Conservation (phyloP, 1,140 invertebrate genomes). For the Paraescarpia echinospica region DNA sequence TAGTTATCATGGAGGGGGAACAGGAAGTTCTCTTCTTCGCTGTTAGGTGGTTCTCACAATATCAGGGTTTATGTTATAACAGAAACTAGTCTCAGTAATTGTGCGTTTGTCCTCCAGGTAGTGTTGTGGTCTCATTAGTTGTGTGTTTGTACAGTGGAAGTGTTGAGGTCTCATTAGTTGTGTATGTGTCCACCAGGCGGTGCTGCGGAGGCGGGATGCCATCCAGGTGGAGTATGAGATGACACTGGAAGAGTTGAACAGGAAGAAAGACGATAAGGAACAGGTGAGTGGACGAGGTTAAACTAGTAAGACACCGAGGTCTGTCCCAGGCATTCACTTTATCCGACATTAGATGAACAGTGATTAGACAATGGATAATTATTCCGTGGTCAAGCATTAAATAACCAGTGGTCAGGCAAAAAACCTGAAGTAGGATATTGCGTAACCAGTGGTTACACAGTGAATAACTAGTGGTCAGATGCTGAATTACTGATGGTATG, state of each 20-base stretch:
- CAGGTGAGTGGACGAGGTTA: constrained; percentile 59
- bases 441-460: too few species aligned
- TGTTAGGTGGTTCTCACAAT: too few species aligned
- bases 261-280: constrained; percentile 68
- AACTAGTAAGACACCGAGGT: not conserved
- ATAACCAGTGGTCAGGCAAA: not conserved
- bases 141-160: too few species aligned
- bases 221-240: constrained; percentile 63
- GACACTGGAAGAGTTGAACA: constrained; percentile 68
- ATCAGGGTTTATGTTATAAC: too few species aligned
- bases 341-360: not conserved
- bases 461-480: not conserved
- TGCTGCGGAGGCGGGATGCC: constrained; percentile 55
- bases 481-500: too few species aligned
- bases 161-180: too few species aligned
- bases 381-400: too few species aligned
- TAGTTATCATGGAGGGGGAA: too few species aligned
- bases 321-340: not conserved
- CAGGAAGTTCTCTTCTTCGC: too few species aligned
- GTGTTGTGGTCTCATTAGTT: constrained; percentile 57
- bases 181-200: too few species aligned
- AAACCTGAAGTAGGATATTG: too few species aligned
- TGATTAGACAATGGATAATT: not conserved
- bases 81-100: constrained; percentile 2
- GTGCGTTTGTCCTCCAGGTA: constrained; percentile 34